phyloP scores from a whole-genome alignment of 2,888 invertebrate species.

The Pandemis cinnamomeana region DNA sequence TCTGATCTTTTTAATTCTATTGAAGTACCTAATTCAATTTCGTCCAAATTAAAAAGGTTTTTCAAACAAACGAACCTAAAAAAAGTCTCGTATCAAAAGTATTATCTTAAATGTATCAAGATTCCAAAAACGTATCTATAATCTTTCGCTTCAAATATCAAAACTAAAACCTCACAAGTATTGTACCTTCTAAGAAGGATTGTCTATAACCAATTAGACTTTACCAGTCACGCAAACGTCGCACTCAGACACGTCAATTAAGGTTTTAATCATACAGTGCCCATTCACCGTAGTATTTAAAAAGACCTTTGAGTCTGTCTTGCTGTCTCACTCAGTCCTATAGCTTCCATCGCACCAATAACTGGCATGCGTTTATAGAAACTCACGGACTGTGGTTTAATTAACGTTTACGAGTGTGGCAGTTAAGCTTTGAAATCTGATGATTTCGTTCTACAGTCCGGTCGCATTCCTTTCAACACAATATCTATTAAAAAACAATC shows the following conservation, averaged over 20 bases:
- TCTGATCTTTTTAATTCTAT: too few relatives aligned
- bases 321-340: too few relatives aligned
- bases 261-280: not conserved
- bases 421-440: not conserved
- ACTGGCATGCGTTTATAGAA: too few relatives aligned
- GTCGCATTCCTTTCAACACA: slow-evolving; percentile 15
- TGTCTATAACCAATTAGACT: not conserved
- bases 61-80: not conserved
- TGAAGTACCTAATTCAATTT: too few relatives aligned
- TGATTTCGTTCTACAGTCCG: slow-evolving; percentile 20
- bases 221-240: not conserved
- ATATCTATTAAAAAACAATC: slow-evolving; percentile 28
- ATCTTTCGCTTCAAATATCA: too few relatives aligned
- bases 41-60: too few relatives aligned
- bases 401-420: not conserved
- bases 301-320: not conserved
- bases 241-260: not conserved
- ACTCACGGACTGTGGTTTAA: not conserved
- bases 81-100: too few relatives aligned
- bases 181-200: slow-evolving; percentile 11
- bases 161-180: not conserved
- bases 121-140: too few relatives aligned
- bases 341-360: too few relatives aligned
- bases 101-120: too few relatives aligned
- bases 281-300: not conserved